Evolutionary conservation across 2,113 vertebrate genomes (phyloP).

Genomic region (Rhabdomys dilectus): DNA sequence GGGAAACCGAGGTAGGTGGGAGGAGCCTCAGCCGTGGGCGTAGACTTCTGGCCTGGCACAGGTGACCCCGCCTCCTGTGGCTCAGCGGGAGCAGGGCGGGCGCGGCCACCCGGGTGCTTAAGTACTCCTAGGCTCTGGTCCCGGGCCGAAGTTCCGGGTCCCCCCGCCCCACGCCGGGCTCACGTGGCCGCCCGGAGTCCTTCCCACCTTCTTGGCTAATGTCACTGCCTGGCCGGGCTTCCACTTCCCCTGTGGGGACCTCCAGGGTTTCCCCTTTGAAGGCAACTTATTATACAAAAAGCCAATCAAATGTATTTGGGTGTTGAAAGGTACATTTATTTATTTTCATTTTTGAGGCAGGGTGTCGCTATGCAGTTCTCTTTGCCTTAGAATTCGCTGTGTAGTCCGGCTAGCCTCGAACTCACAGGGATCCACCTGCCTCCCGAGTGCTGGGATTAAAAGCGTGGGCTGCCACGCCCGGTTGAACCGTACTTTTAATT

Average conservation of each 20-base stretch:
- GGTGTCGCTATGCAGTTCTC: background rate
- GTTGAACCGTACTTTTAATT: background rate
- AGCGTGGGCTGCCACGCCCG: too few relatives aligned
- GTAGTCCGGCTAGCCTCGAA: background rate
- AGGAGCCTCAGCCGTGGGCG: background rate
- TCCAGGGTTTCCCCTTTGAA: conserved; percentile 60
- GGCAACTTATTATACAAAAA: conserved; percentile 54
- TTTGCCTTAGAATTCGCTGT: background rate
- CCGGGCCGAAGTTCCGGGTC: conserved; percentile 67
- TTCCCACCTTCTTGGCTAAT: conserved; percentile 37
- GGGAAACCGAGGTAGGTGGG: background rate
- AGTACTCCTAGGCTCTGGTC: background rate
- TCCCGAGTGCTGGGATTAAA: background rate
- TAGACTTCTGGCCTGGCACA: background rate
- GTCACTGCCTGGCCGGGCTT: background rate
- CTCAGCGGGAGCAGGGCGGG: background rate
- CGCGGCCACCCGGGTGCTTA: background rate
- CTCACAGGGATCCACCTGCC: background rate
- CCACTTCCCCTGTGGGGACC: conserved; percentile 64
- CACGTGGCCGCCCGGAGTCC: conserved; percentile 18
- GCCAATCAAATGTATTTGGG: conserved; percentile 5
- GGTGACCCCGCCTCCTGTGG: background rate
- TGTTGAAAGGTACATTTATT: conserved; percentile 46
- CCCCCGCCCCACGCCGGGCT: background rate
- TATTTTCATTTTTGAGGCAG: background rate